Evolutionary conservation across 2,797 vertebrate species (phyloP).

Genomic region (Enteromius paludinosus): DNA sequence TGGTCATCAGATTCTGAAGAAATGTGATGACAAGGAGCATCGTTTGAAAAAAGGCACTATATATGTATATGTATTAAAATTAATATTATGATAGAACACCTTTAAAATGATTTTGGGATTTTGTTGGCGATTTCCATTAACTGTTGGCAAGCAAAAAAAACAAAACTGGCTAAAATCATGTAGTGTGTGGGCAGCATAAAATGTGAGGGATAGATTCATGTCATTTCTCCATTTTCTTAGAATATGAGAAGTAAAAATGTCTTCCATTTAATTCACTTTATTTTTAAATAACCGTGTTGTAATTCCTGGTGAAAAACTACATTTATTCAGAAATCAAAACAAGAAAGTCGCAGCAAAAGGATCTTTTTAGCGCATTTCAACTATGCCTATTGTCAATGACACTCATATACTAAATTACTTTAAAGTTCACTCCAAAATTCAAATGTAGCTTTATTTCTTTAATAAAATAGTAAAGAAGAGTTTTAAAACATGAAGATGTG

Average conservation of each 20-base stretch:
- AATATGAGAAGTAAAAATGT: not conserved
- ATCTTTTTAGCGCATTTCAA: too few relatives aligned
- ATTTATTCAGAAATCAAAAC: too few relatives aligned
- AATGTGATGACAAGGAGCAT: slow-evolving; percentile 77
- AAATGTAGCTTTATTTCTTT: not conserved
- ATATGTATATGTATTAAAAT: slow-evolving; percentile 20
- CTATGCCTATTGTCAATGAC: too few relatives aligned
- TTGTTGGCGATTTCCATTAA: not conserved
- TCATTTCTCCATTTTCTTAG: not conserved
- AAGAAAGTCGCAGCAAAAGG: too few relatives aligned
- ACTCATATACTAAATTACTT: not conserved
- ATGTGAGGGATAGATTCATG: not conserved
- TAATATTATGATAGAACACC: not conserved
- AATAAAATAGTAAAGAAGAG: not conserved
- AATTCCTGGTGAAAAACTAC: not conserved
- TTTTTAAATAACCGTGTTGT: not conserved
- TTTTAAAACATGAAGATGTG: not conserved
- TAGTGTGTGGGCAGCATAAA: not conserved
- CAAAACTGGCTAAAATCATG: not conserved
- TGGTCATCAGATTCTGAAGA: slow-evolving; percentile 82
- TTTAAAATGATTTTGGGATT: not conserved
- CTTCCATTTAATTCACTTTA: not conserved
- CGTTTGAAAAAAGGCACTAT: slow-evolving; percentile 63
- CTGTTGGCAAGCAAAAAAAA: not conserved
- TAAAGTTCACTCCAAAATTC: not conserved